phyloP scores from a whole-genome alignment of 2,797 vertebrate genomes.

The Harpagifer antarcticus region DNA sequence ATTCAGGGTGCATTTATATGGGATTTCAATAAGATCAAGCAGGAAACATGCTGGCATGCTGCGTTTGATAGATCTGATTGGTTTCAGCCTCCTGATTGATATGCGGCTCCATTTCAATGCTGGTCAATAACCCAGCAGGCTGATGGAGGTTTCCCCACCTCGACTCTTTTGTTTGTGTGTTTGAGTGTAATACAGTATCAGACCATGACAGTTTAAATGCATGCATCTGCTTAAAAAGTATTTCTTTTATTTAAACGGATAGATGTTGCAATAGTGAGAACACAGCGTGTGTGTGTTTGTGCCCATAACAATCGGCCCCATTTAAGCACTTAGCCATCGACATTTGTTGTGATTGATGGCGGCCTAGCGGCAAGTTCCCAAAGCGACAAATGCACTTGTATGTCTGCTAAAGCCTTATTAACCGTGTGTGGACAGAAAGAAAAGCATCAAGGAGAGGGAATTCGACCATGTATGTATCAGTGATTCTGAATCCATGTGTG shows the following conservation, averaged over 20 bases:
- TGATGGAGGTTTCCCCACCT: constrained; percentile 33
- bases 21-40: constrained; percentile 9
- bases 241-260: neutral
- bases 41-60: neutral
- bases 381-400: constrained; percentile 18
- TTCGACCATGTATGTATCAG: neutral
- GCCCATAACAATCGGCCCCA: constrained; percentile 1
- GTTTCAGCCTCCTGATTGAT: constrained; percentile 47
- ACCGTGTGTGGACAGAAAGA: constrained; percentile 37
- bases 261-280: neutral
- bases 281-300: neutral
- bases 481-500: neutral
- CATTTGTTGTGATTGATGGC: constrained; percentile 40
- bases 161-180: neutral
- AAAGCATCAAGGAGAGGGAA: constrained; percentile 9
- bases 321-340: constrained; percentile 34
- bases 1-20: constrained; percentile 1
- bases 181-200: neutral
- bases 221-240: neutral
- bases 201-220: neutral
- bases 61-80: constrained; percentile 26
- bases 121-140: constrained; percentile 51
- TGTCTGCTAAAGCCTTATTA: constrained; percentile 23
- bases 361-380: constrained; percentile 6
- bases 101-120: constrained; percentile 29